These are phyloP conservation scores for Oscheius sp. DNA, from an alignment of 2,888 invertebrate genomes.

Conservation along the genomic window DNA sequence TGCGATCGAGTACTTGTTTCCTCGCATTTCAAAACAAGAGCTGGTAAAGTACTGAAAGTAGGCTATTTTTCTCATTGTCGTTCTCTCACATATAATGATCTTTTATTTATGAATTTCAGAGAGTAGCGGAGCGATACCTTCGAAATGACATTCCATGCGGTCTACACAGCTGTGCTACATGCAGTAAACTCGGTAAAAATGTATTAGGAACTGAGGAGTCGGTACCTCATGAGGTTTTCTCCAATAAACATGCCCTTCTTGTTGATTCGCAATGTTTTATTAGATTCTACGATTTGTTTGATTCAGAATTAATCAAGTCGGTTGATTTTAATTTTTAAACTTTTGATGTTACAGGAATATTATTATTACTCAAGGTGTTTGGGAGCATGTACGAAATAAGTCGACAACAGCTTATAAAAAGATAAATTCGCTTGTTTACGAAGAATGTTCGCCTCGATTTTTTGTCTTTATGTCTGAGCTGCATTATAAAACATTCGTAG, in stretches of 20 bases:
- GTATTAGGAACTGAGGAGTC: constrained; percentile 30
- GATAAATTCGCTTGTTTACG: constrained; percentile 83
- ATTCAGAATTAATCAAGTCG: constrained; percentile 59
- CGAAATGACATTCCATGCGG: constrained; percentile 69
- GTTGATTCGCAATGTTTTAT: constrained; percentile 59
- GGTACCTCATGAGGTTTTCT: constrained; percentile 1
- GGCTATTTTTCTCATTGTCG: not conserved
- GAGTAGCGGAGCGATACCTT: constrained; percentile 66
- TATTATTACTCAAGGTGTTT: constrained; percentile 64
- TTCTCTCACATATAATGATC: not conserved
- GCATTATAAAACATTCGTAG: constrained; percentile 88
- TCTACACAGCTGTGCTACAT: constrained; percentile 40
- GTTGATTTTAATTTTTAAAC: constrained; percentile 2
- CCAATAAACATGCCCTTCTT: constrained; percentile 46
- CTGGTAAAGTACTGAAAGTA: constrained; percentile 55
- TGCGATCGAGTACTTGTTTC: constrained; percentile 46
- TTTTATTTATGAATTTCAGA: constrained; percentile 48
- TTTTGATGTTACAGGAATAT: constrained; percentile 51
- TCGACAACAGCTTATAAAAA: constrained; percentile 90
- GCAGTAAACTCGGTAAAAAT: constrained; percentile 42
- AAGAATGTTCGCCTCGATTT: constrained; percentile 78
- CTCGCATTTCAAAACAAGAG: constrained; percentile 55
- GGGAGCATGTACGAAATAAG: constrained; percentile 77
- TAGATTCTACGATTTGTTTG: constrained; percentile 68
- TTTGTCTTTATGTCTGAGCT: constrained; percentile 96